These are phyloP conservation scores for Lagorchestes hirsutus DNA, from an alignment of 2,797 vertebrate genomes.

Conservation along the genomic window DNA sequence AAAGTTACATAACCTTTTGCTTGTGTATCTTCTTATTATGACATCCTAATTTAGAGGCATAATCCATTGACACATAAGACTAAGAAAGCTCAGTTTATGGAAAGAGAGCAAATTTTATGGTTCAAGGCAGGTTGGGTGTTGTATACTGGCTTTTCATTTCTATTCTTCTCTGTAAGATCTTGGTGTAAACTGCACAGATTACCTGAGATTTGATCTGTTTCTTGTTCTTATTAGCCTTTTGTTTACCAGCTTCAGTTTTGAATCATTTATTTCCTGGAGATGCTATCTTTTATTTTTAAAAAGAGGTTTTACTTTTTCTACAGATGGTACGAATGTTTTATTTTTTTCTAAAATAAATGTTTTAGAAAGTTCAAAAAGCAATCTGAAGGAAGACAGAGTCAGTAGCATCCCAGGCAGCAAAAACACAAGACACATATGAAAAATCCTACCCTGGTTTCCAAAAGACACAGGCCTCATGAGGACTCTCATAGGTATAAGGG, in stretches of 20 bases:
- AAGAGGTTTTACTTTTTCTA: slow-evolving; percentile 20
- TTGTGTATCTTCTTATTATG: neutral
- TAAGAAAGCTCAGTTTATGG: neutral
- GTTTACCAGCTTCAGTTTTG: slow-evolving; percentile 25
- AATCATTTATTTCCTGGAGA: slow-evolving; percentile 19
- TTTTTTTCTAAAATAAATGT: slow-evolving; percentile 37
- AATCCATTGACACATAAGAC: slow-evolving; percentile 1
- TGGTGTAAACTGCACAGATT: slow-evolving; percentile 9
- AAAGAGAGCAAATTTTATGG: neutral
- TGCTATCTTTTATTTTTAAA: slow-evolving; percentile 37
- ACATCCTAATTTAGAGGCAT: neutral
- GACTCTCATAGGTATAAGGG: neutral
- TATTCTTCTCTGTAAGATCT: slow-evolving; percentile 26
- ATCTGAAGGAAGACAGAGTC: neutral
- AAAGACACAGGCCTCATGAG: neutral
- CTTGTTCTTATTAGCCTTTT: slow-evolving; percentile 34
- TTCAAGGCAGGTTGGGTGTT: slow-evolving; percentile 17
- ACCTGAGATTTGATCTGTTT: neutral
- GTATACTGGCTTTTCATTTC: slow-evolving; percentile 25
- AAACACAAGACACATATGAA: neutral
- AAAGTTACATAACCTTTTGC: neutral
- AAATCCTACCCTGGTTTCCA: slow-evolving; percentile 13
- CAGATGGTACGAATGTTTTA: neutral
- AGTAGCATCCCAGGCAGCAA: neutral
- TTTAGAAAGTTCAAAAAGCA: slow-evolving; percentile 30